Conservation (phyloP, 92 coral and sea anemone species). For the Heteractis magnifica region DNA sequence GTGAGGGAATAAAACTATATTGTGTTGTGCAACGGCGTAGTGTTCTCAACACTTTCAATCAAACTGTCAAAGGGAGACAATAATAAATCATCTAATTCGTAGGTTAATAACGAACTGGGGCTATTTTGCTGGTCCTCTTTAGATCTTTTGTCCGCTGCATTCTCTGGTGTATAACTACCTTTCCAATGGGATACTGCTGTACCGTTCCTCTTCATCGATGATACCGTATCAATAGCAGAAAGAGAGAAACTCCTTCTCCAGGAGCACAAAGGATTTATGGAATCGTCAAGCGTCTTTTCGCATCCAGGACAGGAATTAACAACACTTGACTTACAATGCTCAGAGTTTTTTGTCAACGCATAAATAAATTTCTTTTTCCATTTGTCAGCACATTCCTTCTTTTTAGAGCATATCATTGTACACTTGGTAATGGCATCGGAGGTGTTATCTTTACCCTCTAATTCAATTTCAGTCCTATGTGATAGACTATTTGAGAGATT, state of each 20-base stretch:
- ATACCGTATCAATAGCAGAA: constrained; percentile 11
- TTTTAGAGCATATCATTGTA: neutral
- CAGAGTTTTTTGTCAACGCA: neutral
- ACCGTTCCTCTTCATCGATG: neutral
- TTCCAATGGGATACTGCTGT: neutral
- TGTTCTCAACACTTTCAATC: neutral
- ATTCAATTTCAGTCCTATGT: neutral
- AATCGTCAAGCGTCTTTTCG: neutral
- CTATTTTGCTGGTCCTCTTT: constrained; percentile 22
- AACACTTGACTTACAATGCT: constrained; percentile 1
- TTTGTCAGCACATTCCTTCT: neutral
- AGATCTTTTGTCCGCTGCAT: constrained; percentile 15
- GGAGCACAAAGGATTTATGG: constrained; percentile 14
- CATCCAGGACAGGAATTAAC: constrained; percentile 27
- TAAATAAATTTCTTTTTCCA: neutral
- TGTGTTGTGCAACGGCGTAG: too few relatives aligned
- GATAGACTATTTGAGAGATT: neutral
- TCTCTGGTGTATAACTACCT: neutral
- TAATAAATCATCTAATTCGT: constrained; percentile 12
- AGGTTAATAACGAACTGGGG: constrained; percentile 22
- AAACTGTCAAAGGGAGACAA: neutral
- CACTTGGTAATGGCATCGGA: neutral
- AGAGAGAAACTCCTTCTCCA: constrained; percentile 41
- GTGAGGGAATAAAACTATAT: too few relatives aligned
- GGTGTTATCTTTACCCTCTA: neutral